Conservation (phyloP, 2,113 vertebrate species). For the Isurus oxyrinchus region DNA sequence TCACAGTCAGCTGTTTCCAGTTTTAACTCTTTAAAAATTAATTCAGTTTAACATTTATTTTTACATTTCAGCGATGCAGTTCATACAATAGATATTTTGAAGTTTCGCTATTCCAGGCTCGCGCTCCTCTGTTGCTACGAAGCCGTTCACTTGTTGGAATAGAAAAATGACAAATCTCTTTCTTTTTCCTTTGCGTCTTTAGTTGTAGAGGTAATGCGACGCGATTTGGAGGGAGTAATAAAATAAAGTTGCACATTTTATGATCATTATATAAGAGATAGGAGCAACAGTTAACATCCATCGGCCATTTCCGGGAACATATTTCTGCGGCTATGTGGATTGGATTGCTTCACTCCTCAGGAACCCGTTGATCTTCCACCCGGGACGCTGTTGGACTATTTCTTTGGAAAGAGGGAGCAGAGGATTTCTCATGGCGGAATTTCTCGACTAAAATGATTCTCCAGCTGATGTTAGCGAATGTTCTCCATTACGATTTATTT, state of each 20-base stretch:
- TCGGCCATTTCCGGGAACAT: neutral
- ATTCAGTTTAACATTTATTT: neutral
- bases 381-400: neutral
- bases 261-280: neutral
- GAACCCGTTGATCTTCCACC: neutral
- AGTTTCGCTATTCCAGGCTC: neutral
- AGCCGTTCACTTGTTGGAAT: neutral
- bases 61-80: neutral
- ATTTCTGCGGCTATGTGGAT: neutral
- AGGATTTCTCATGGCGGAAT: neutral
- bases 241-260: neutral
- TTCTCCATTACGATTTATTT: neutral
- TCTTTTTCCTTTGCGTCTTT: neutral
- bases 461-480: neutral
- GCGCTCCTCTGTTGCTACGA: neutral
- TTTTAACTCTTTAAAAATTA: neutral
- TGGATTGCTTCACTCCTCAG: neutral
- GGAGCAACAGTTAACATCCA: neutral
- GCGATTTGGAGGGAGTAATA: neutral
- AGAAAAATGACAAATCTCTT: neutral
- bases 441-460: neutral
- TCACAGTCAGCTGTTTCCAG: neutral
- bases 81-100: neutral
- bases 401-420: neutral
- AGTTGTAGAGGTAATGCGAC: neutral